Conservation (phyloP, 2,888 invertebrate species). For the Mayetiola destructor region DNA sequence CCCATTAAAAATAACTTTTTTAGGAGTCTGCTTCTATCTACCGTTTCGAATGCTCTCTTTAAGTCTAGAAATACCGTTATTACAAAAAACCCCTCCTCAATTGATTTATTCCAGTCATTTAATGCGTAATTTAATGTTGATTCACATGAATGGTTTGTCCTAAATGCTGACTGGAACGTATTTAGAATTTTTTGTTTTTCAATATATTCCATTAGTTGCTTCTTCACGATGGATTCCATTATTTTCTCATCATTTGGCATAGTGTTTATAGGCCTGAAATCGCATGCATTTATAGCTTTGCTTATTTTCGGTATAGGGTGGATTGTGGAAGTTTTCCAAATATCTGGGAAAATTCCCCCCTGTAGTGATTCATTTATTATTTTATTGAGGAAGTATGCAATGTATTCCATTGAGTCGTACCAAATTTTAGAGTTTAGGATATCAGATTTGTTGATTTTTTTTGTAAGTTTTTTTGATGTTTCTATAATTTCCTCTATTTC, state of each 20-base stretch:
- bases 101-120: background rate
- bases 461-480: background rate
- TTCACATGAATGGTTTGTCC: background rate
- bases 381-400: background rate
- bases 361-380: background rate
- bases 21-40: background rate
- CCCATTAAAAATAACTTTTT: background rate
- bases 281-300: background rate
- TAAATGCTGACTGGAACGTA: background rate
- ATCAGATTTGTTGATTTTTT: background rate
- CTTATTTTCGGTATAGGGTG: background rate
- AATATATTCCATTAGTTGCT: background rate
- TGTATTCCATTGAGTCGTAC: background rate
- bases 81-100: background rate
- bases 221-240: background rate
- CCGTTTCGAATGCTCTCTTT: slow-evolving; percentile 5
- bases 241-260: background rate
- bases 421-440: background rate
- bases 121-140: background rate
- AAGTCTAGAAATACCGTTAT: background rate
- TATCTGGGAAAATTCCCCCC: background rate
- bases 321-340: background rate
- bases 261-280: background rate
- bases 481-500: background rate
- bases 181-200: background rate